Percentiles rank a stretch among this genome's conserved stretches.
Conservation (phyloP, 2,113 vertebrate species). For the Fukomys damarensis region DNA sequence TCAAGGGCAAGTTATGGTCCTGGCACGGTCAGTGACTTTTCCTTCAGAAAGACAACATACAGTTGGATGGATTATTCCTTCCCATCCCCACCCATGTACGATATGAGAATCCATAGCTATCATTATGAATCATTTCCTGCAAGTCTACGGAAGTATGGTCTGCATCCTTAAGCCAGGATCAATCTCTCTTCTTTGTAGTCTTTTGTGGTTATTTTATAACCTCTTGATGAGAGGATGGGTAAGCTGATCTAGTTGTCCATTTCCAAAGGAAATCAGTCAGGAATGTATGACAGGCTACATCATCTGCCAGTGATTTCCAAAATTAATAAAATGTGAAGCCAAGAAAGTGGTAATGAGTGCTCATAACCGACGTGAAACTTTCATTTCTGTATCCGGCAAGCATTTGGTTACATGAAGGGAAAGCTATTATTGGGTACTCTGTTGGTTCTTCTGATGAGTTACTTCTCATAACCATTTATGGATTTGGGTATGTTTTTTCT, state of each 20-base stretch:
- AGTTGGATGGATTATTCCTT: constrained; percentile 66
- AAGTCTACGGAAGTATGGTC: constrained; percentile 61
- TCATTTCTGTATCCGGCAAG: not conserved
- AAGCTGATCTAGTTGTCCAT: constrained; percentile 53
- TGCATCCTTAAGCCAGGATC: constrained; percentile 41
- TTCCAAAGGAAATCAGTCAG: constrained; percentile 63
- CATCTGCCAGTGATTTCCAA: constrained; percentile 24
- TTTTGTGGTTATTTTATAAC: constrained; percentile 62
- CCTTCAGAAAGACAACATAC: constrained; percentile 54
- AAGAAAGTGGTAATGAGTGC: constrained; percentile 10
- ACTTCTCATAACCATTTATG: not conserved
- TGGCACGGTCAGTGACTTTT: constrained; percentile 63
- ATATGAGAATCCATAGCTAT: constrained; percentile 66
- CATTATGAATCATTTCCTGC: constrained; percentile 75
- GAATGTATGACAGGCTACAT: constrained; percentile 47
- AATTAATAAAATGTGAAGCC: constrained; percentile 44
- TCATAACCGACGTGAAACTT: constrained; percentile 10
- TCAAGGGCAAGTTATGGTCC: constrained; percentile 35
- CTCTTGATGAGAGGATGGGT: constrained; percentile 65
- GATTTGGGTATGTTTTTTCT: not conserved
- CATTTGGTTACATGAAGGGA: not conserved
- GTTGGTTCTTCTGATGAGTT: not conserved
- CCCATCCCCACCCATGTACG: not conserved
- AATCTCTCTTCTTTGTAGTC: constrained; percentile 40
- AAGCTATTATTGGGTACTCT: not conserved